A percentile compares a stretch with the other conserved stretches of the same genome.
phyloP scores from a whole-genome alignment of 2,797 vertebrate species.

The Prunella strophiata region DNA sequence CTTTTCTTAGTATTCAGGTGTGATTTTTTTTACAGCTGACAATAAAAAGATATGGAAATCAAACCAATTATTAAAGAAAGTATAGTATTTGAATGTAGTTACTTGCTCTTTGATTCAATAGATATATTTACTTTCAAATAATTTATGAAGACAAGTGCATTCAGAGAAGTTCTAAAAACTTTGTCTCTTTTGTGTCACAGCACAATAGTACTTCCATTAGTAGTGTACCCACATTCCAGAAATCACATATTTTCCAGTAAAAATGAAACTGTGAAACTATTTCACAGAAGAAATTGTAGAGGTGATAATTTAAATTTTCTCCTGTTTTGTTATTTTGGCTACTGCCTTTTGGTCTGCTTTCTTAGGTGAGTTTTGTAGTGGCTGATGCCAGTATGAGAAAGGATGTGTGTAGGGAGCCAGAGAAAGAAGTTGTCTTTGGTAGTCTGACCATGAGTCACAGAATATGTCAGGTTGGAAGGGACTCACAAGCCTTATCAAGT shows the following conservation, averaged over 20 bases:
- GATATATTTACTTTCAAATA: conserved; percentile 5
- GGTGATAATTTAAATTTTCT: not conserved
- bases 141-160: not conserved
- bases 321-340: not conserved
- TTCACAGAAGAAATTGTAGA: not conserved
- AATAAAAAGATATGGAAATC: conserved; percentile 50
- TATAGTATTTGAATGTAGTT: conserved; percentile 14
- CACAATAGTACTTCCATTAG: not conserved
- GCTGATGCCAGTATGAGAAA: not conserved
- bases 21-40: not conserved
- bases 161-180: not conserved
- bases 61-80: not conserved
- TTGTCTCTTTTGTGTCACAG: not conserved
- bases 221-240: not conserved
- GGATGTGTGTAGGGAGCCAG: not conserved
- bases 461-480: not conserved
- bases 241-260: not conserved
- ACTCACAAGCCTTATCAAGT: accelerated
- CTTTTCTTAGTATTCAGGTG: not conserved
- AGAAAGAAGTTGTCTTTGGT: not conserved
- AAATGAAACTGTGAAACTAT: not conserved
- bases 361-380: not conserved
- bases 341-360: not conserved
- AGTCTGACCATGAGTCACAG: not conserved
- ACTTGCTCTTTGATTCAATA: not conserved